Percentiles rank a stretch among this genome's conserved stretches.
phyloP scores from a whole-genome alignment of 2,113 vertebrate genomes.

The Pionites leucogaster region DNA sequence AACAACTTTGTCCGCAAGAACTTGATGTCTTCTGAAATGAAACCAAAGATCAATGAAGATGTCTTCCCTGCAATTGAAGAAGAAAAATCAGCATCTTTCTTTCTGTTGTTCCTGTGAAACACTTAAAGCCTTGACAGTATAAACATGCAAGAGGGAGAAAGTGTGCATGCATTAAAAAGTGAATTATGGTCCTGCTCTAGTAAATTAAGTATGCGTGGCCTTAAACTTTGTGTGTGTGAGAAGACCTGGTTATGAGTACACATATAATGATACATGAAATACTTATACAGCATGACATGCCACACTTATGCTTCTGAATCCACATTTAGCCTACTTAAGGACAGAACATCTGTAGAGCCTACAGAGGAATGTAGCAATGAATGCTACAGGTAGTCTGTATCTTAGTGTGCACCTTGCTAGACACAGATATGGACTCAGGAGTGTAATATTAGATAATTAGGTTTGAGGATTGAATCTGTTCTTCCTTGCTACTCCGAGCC shows the following conservation, averaged over 20 bases:
- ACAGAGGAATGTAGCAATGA: background rate
- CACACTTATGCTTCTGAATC: background rate
- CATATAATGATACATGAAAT: background rate
- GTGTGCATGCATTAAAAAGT: background rate
- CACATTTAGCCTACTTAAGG: background rate
- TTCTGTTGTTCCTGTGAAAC: background rate
- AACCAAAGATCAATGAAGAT: background rate
- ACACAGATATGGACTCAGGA: background rate
- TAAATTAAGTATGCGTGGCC: background rate
- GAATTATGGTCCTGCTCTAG: background rate
- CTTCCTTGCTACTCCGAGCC: background rate
- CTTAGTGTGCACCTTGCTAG: background rate
- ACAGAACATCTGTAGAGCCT: background rate
- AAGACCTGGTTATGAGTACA: background rate
- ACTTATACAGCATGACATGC: background rate
- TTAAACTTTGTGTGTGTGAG: background rate
- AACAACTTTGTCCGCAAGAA: background rate
- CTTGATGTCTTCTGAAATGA: background rate
- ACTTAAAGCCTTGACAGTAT: background rate
- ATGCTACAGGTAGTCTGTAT: background rate
- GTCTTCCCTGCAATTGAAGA: background rate
- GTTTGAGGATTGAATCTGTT: background rate
- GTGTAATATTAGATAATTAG: background rate
- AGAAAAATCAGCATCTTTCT: background rate
- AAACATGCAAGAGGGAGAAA: background rate